Conservation (phyloP, 2,888 invertebrate species). For the Pseudeuparius sepicola region DNA sequence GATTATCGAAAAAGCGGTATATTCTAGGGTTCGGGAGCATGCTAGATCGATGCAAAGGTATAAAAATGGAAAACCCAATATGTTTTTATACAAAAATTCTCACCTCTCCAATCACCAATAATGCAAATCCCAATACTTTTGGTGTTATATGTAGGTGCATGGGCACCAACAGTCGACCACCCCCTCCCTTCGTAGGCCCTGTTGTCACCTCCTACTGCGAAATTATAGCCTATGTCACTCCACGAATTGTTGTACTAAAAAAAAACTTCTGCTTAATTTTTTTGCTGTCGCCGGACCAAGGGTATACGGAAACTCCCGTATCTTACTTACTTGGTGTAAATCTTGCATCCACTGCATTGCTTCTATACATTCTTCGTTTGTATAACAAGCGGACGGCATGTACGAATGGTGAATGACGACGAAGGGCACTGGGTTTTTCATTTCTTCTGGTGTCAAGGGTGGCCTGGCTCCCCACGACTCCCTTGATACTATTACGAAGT, state of each 20-base stretch:
- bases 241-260: conserved; percentile 42
- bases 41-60: too few species aligned
- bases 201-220: conserved; percentile 64
- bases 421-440: conserved; percentile 37
- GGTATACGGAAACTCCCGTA: too few species aligned
- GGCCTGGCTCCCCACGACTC: conserved; percentile 50
- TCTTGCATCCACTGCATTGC: conserved; percentile 56
- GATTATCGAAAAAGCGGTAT: too few species aligned
- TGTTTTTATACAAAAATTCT: too few species aligned
- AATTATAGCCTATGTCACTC: conserved; percentile 65
- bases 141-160: conserved; percentile 57
- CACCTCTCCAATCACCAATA: conserved; percentile 64
- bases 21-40: too few species aligned
- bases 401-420: conserved; percentile 67
- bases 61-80: too few species aligned
- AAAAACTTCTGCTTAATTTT: background rate
- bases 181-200: conserved; percentile 61
- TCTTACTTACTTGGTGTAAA: conserved; percentile 44
- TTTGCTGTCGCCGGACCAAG: background rate
- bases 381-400: conserved; percentile 50
- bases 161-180: conserved; percentile 59
- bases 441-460: conserved; percentile 34
- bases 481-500: conserved; percentile 40
- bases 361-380: conserved; percentile 41
- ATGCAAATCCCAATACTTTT: conserved; percentile 60